phyloP scores from a whole-genome alignment of 2,797 vertebrate species.

The Sebastes steindachneri region DNA sequence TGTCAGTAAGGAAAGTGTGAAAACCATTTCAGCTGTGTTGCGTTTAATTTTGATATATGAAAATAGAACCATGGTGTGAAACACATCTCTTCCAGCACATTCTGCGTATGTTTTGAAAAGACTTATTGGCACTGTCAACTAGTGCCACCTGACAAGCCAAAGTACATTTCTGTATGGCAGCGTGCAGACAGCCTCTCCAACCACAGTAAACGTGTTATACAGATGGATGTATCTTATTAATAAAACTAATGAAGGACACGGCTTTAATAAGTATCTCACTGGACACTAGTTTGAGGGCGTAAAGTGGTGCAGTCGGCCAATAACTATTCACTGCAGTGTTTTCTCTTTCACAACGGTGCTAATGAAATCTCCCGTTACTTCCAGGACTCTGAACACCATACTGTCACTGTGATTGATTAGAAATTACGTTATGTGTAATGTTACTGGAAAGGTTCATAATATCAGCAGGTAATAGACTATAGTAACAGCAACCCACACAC shows the following conservation, averaged over 20 bases:
- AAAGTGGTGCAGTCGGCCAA: neutral
- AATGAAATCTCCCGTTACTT: slow-evolving; percentile 17
- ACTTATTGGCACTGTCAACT: neutral
- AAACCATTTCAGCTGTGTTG: slow-evolving; percentile 4
- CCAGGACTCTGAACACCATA: neutral
- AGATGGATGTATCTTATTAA: slow-evolving; percentile 7
- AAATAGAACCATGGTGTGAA: slow-evolving; percentile 41
- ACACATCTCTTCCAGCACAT: neutral
- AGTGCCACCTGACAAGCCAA: slow-evolving; percentile 9
- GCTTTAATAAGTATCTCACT: neutral
- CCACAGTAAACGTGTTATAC: neutral
- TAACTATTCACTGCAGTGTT: neutral
- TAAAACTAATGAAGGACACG: neutral
- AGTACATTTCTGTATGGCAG: neutral
- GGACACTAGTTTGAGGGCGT: neutral
- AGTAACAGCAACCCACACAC: slow-evolving; percentile 17
- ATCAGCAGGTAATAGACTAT: slow-evolving; percentile 21
- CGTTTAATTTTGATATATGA: slow-evolving; percentile 21
- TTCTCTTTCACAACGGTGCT: slow-evolving; percentile 14
- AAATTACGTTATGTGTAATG: slow-evolving; percentile 22
- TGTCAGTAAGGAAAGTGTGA: slow-evolving; percentile 4
- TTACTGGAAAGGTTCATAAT: slow-evolving; percentile 16
- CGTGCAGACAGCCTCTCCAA: neutral
- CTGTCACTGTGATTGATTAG: slow-evolving; percentile 6
- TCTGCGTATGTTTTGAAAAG: slow-evolving; percentile 4